Evolutionary conservation across 2,113 vertebrate genomes (phyloP).

Genomic region (Eulemur rufifrons): DNA sequence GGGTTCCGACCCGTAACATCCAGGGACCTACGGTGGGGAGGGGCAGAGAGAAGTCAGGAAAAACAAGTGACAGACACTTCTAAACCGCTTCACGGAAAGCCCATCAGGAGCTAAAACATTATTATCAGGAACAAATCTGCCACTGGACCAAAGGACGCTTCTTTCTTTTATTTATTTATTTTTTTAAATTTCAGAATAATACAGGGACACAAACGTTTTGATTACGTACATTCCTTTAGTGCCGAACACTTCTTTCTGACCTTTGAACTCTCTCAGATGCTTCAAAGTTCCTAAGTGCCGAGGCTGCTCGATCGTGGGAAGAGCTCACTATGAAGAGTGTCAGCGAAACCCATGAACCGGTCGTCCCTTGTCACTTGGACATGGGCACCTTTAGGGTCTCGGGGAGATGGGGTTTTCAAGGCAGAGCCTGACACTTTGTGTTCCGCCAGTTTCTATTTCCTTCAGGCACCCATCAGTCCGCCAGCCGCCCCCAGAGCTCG

Average conservation of each 20-base stretch:
- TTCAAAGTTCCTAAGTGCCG: not conserved
- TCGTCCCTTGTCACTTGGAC: not conserved
- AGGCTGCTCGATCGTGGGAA: not conserved
- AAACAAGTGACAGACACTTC: not conserved
- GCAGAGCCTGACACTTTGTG: not conserved
- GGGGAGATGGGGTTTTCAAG: not conserved
- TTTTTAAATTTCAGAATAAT: no score
- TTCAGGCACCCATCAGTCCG: not conserved
- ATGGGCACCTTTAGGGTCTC: not conserved
- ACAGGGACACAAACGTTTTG: no score
- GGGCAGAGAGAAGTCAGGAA: not conserved
- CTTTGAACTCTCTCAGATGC: not conserved
- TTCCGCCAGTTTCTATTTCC: not conserved
- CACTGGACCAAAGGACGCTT: accelerated
- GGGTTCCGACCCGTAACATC: not conserved
- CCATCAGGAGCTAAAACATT: not conserved
- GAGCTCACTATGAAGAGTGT: accelerated
- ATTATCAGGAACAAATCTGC: not conserved
- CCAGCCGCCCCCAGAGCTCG: not conserved
- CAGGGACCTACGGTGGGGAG: slow-evolving; percentile 35
- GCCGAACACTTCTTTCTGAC: not conserved
- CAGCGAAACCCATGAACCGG: accelerated
- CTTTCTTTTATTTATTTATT: not conserved
- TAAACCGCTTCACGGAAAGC: not conserved
- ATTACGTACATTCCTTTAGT: no score